Evolutionary conservation across 2,888 invertebrate genomes (phyloP), one percentile per base, ranked within the genome.

Genomic region (Oxycera nigricornis): DNA sequence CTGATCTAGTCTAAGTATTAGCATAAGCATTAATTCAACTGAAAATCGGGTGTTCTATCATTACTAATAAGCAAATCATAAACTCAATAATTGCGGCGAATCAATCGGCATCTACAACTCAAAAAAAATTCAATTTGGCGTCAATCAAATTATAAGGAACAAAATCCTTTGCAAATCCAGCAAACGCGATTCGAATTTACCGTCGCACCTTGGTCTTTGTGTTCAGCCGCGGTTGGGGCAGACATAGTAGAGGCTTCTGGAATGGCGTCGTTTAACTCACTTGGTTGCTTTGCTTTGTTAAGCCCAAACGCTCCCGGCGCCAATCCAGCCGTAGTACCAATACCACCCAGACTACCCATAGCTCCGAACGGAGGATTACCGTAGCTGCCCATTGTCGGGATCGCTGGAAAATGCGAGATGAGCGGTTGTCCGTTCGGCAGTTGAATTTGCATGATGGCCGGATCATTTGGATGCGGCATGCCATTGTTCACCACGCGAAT

Each of bases 391-490:
- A 93, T 89, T 81, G 91, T 90, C 1, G 92, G 91, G 85, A 93
- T 92, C 14, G 41, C 30, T 75, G 87, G 88, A 85, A 91, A 92
- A 82, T 90, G 90, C 78, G 89, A 89, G 82, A 91, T 92, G 77
- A 87, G 86, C 87, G 89, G 81, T 89, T 91, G 81, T 84, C 88
- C 80, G 67, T 91, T 89, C 55, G 93, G 92, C 81, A 93, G 90
- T 77, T 93, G 94, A 86, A 93, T 91, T 88, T 93, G 91, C 87
- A 99, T 96, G 86, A 99, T 99, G 77, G 99, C 99, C 75, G 99
- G 99, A 88, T 99, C 99, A 87, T 97, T 96, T 77, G 95, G 94
- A 82, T 95, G 88, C 72, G 93, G 91, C 78, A 92, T 90, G 72
- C 91, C 92, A 88, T 92, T 93, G 86, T 94, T 95, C 76, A 98